phyloP scores from a whole-genome alignment of 2,888 invertebrate species.

The Willowsia nigromaculata region DNA sequence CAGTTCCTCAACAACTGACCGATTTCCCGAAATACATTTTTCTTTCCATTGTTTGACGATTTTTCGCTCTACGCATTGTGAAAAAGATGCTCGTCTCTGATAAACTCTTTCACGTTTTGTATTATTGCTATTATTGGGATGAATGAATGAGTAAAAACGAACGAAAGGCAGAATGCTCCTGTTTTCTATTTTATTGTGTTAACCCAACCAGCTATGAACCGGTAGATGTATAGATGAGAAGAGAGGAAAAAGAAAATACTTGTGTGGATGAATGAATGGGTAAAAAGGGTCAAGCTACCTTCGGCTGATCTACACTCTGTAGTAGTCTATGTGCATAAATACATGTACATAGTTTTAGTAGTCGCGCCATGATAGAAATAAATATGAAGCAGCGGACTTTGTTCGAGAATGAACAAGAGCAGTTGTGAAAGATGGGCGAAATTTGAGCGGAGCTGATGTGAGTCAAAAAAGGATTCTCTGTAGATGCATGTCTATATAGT shows the following conservation, averaged over 20 bases:
- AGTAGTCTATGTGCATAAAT: background rate
- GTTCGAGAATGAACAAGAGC: background rate
- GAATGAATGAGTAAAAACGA: background rate
- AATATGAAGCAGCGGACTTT: background rate
- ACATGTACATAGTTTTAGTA: background rate
- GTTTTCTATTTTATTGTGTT: conserved; percentile 28
- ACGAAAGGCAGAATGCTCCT: background rate
- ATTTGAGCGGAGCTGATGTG: background rate
- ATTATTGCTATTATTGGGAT: conserved; percentile 33
- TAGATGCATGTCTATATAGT: background rate
- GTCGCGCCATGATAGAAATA: background rate
- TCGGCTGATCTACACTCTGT: background rate
- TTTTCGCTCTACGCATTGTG: background rate
- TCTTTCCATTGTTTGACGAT: conserved; percentile 30
- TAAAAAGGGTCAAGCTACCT: background rate
- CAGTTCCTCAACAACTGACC: background rate
- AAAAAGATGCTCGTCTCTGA: conserved; percentile 38
- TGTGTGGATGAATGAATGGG: background rate
- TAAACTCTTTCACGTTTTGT: conserved; percentile 55
- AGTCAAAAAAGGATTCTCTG: background rate
- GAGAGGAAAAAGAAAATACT: background rate
- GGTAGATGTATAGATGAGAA: background rate
- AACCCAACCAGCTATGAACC: background rate
- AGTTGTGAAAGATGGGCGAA: conserved; percentile 12
- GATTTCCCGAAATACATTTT: background rate